These are phyloP conservation scores for Xylota segnis DNA, from an alignment of 2,888 invertebrate genomes.

Conservation along the genomic window DNA sequence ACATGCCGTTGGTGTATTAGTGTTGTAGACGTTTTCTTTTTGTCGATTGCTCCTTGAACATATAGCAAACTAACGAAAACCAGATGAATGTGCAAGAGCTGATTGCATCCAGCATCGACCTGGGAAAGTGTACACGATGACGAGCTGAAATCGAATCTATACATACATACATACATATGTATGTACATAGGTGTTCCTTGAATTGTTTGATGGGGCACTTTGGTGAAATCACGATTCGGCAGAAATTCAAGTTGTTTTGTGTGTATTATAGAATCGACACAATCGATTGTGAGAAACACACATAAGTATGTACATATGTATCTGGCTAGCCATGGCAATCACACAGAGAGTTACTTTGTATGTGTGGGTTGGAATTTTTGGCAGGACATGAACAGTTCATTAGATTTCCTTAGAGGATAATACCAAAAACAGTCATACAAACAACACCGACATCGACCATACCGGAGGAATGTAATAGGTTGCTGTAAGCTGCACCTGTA, in stretches of 20 bases:
- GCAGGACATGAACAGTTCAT: constrained; percentile 50
- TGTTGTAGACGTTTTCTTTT: constrained; percentile 31
- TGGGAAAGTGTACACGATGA: constrained; percentile 33
- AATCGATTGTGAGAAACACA: constrained; percentile 39
- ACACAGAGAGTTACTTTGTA: constrained; percentile 8
- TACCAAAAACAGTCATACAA: constrained; percentile 20
- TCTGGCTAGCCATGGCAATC: neutral
- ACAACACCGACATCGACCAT: constrained; percentile 11
- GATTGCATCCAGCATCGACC: constrained; percentile 42
- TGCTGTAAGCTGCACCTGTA: constrained; percentile 52
- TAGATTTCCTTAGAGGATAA: constrained; percentile 63
- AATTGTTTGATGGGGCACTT: constrained; percentile 35
- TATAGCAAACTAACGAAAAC: neutral
- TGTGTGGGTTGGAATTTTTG: constrained; percentile 37
- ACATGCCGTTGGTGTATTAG: constrained; percentile 31
- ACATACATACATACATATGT: too few species aligned
- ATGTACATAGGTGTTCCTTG: constrained; percentile 12
- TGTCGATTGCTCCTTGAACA: constrained; percentile 27
- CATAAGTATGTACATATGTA: too few species aligned
- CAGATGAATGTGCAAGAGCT: constrained; percentile 42
- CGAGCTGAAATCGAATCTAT: constrained; percentile 41
- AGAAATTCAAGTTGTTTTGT: constrained; percentile 44
- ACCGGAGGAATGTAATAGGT: constrained; percentile 38
- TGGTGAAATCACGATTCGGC: constrained; percentile 70
- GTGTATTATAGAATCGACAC: constrained; percentile 16